Evolutionary conservation across 2,888 invertebrate species (phyloP), one percentile per base, ranked within the genome.

Genomic region (Ectobius pallidus): DNA sequence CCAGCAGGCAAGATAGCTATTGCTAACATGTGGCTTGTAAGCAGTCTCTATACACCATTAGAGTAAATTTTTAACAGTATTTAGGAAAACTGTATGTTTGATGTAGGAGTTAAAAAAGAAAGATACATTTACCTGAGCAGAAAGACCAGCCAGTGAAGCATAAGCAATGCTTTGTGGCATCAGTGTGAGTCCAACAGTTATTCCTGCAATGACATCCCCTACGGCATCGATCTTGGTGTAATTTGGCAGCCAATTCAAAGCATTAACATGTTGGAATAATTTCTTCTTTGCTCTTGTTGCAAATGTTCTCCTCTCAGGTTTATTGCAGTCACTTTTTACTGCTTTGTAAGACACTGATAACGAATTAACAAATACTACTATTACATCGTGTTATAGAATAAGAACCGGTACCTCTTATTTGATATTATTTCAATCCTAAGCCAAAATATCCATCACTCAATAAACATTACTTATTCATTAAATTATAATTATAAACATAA

Each of bases 161-260:
- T 96, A 96, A 16, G 96, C 97, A 78, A 97, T 92, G 78, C 95
- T 94, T 84, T 96, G 96, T 4, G 97, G 97, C 78, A 97, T 95
- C 81, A 97, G 91, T 3, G 96, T 97, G 69, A 97, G 85, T 0
- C 96, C 96, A 11, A 97, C 88, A 1, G 97, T 95, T 63, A 96
- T 81, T 44, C 97, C 97, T 16, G 96, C 96, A 77, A 97, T 92
- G 69, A 93, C 80, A 85, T 97, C 97, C 3, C 93, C 90, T 71
- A 92, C 82, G 0, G 92, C 90, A 76, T 89, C 87, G 75, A 87
- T 85, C 77, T 89, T 88, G 71, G 87, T 87, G 83, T 95, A 95
- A 70, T 82, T 83, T 25, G 88, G 87, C 75, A 92, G 84, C 94
- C 81, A 82, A 55, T 65, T 69, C 0, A 79, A 16, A 27, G 80